Conservation (phyloP, 2,888 invertebrate genomes). For the Operophtera brumata region DNA sequence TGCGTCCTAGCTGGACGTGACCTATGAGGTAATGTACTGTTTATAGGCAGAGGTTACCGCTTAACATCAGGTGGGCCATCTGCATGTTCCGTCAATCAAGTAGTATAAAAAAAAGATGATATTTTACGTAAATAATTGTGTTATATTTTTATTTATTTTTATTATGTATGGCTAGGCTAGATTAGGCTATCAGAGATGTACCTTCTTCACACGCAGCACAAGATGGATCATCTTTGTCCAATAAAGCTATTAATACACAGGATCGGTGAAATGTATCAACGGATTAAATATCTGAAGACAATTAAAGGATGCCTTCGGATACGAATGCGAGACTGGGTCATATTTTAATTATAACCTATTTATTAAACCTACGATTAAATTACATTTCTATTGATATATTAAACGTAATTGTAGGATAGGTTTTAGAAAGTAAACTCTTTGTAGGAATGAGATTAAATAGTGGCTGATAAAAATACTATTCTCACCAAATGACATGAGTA, state of each 20-base stretch:
- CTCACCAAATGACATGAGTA: too few species aligned
- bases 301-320: slow-evolving; percentile 53
- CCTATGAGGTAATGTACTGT: too few species aligned
- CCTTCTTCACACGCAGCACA: not conserved
- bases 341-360: slow-evolving; percentile 56
- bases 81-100: too few species aligned
- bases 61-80: too few species aligned
- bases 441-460: slow-evolving; percentile 1
- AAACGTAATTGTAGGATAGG: slow-evolving; percentile 53
- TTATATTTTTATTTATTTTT: too few species aligned
- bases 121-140: too few species aligned
- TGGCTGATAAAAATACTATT: too few species aligned
- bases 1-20: too few species aligned
- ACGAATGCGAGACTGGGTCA: slow-evolving; percentile 60
- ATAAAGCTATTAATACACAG: slow-evolving; percentile 56
- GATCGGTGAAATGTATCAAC: slow-evolving; percentile 49
- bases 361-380: slow-evolving; percentile 35
- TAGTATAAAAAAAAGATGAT: too few species aligned
- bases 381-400: slow-evolving; percentile 53
- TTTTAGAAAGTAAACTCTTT: slow-evolving; percentile 32
- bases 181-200: too few species aligned
- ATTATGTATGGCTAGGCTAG: too few species aligned
- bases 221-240: slow-evolving; percentile 46
- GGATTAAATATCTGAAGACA: slow-evolving; percentile 52
- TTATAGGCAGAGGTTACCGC: too few species aligned